A percentile compares a stretch with the other conserved stretches of the same genome.
Evolutionary conservation across 2,888 invertebrate species (phyloP).

Genomic region (Anorthoa munda): DNA sequence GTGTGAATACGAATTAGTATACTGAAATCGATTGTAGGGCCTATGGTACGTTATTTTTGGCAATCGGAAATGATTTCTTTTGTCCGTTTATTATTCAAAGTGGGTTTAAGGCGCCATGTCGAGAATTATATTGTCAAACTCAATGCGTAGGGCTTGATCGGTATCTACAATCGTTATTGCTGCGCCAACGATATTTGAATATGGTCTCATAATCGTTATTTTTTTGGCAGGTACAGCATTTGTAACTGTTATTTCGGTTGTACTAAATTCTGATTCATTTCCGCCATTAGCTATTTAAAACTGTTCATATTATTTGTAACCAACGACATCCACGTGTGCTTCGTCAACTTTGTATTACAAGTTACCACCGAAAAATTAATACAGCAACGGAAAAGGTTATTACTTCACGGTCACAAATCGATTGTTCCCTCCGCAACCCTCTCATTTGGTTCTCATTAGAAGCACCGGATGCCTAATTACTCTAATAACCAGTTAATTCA

Average conservation of each 20-base stretch:
- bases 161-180: slow-evolving; percentile 62
- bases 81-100: slow-evolving; percentile 74
- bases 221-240: slow-evolving; percentile 35
- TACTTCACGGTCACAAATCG: slow-evolving; percentile 88
- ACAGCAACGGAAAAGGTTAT: slow-evolving; percentile 84
- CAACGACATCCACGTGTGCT: neutral
- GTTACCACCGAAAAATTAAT: slow-evolving; percentile 66
- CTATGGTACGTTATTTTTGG: slow-evolving; percentile 72
- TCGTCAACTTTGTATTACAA: slow-evolving; percentile 37
- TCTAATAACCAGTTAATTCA: slow-evolving; percentile 82
- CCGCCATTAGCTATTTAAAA: neutral
- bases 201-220: slow-evolving; percentile 51
- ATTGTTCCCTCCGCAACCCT: slow-evolving; percentile 84
- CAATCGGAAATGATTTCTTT: slow-evolving; percentile 79
- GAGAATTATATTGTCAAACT: slow-evolving; percentile 66
- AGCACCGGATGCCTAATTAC: slow-evolving; percentile 87
- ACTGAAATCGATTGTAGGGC: slow-evolving; percentile 68
- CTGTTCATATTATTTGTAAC: slow-evolving; percentile 6
- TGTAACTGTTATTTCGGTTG: slow-evolving; percentile 30
- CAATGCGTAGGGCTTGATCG: slow-evolving; percentile 56
- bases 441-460: slow-evolving; percentile 89
- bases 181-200: slow-evolving; percentile 63
- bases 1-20: slow-evolving; percentile 75
- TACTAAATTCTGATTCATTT: slow-evolving; percentile 16
- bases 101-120: slow-evolving; percentile 68